Evolutionary conservation across 2,888 invertebrate genomes (phyloP).

Genomic region (Fragum sueziense): DNA sequence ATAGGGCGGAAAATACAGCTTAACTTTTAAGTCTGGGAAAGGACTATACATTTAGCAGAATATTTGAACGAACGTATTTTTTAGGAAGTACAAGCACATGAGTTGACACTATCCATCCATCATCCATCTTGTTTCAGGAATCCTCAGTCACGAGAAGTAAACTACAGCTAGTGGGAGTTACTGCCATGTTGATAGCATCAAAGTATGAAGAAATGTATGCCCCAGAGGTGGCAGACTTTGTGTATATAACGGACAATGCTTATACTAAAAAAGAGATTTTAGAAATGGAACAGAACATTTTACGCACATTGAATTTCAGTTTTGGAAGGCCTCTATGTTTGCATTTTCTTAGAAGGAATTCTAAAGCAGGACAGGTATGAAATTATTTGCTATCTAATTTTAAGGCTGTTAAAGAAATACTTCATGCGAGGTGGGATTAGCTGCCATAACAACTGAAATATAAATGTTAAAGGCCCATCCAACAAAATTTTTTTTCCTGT

Average conservation of each 20-base stretch:
- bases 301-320: slow-evolving; percentile 89
- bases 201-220: slow-evolving; percentile 98
- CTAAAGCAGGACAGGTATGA: slow-evolving; percentile 84
- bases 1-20: no score
- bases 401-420: no score
- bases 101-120: no score
- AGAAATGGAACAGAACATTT: slow-evolving; percentile 91
- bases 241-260: slow-evolving; percentile 94
- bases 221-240: slow-evolving; percentile 93
- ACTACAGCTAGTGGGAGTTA: slow-evolving; percentile 94
- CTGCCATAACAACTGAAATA: no score
- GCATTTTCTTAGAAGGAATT: slow-evolving; percentile 91
- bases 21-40: no score
- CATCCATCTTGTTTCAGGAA: slow-evolving; percentile 59
- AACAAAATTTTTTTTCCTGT: no score
- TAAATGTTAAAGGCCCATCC: no score
- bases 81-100: no score
- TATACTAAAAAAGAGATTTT: slow-evolving; percentile 91
- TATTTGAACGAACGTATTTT: no score
- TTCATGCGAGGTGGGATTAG: no score
- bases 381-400: no score
- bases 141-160: slow-evolving; percentile 86
- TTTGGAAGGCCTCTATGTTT: slow-evolving; percentile 94
- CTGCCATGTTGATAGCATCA: slow-evolving; percentile 94
- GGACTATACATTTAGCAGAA: no score